Percentiles rank a stretch among this genome's conserved stretches.
Conservation (phyloP, 2,888 invertebrate species). For the Bimastos eiseni region DNA sequence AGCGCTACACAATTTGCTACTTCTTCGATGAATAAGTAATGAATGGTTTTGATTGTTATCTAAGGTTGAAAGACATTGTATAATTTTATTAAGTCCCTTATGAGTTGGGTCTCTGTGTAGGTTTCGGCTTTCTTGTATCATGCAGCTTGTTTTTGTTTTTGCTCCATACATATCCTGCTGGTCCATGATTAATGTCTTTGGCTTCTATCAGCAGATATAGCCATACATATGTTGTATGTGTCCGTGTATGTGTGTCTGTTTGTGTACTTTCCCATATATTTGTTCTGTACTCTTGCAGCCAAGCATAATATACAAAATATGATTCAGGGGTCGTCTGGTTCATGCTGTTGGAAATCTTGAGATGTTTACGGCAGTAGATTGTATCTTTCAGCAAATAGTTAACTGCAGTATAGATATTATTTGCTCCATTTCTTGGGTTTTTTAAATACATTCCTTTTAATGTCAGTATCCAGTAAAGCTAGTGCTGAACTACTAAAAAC, state of each 20-base stretch:
- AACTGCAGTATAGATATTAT: background rate
- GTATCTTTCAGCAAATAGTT: background rate
- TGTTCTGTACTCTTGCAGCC: background rate
- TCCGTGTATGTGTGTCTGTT: background rate
- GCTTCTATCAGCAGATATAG: background rate
- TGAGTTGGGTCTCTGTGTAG: background rate
- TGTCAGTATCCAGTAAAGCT: background rate
- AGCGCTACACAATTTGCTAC: background rate
- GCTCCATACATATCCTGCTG: slow-evolving; percentile 4
- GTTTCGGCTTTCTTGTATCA: background rate
- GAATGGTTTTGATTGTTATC: background rate
- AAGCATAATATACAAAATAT: background rate
- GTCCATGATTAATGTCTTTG: background rate
- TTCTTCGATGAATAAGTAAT: background rate
- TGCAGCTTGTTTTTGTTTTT: background rate
- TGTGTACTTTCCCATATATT: background rate
- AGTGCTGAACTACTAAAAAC: background rate
- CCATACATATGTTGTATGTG: background rate
- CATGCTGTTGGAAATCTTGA: background rate
- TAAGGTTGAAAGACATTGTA: background rate
- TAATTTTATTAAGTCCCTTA: background rate
- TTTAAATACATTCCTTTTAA: background rate
- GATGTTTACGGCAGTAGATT: background rate
- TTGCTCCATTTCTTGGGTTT: background rate
- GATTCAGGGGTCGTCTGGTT: background rate